phyloP scores from a whole-genome alignment of 2,113 vertebrate species.

The Sceloporus tristichus region DNA sequence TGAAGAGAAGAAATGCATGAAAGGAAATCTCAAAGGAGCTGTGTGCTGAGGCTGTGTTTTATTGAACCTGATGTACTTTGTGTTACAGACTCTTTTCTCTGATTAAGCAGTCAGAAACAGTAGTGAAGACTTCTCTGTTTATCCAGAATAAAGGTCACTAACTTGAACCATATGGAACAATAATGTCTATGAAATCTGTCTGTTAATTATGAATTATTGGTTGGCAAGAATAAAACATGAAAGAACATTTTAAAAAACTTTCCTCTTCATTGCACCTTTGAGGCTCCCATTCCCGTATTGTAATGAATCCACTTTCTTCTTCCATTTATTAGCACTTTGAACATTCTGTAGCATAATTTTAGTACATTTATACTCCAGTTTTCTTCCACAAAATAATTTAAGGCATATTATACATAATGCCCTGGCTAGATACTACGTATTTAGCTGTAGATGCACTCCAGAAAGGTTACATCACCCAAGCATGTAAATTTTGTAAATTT shows the following conservation, averaged over 20 bases:
- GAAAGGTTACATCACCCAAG: neutral
- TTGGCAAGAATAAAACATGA: neutral
- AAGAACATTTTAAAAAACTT: neutral
- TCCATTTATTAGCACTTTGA: neutral
- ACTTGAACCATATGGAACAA: neutral
- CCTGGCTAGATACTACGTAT: neutral
- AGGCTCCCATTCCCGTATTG: neutral
- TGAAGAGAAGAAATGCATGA: conserved; percentile 4
- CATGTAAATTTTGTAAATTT: no score
- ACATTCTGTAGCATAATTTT: neutral
- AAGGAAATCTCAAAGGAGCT: neutral
- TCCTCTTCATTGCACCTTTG: neutral
- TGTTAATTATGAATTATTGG: neutral
- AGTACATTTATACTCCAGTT: neutral
- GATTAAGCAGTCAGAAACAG: neutral
- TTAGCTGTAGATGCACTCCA: no score
- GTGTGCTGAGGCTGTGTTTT: neutral
- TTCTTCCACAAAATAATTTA: neutral
- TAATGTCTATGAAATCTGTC: neutral
- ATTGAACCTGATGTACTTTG: neutral
- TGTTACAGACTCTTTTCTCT: neutral
- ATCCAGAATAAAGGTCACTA: neutral
- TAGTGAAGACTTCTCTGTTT: neutral
- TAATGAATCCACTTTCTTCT: neutral
- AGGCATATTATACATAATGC: no score